Conservation (phyloP, 2,888 invertebrate genomes). For the Temnothorax rugatulus region DNA sequence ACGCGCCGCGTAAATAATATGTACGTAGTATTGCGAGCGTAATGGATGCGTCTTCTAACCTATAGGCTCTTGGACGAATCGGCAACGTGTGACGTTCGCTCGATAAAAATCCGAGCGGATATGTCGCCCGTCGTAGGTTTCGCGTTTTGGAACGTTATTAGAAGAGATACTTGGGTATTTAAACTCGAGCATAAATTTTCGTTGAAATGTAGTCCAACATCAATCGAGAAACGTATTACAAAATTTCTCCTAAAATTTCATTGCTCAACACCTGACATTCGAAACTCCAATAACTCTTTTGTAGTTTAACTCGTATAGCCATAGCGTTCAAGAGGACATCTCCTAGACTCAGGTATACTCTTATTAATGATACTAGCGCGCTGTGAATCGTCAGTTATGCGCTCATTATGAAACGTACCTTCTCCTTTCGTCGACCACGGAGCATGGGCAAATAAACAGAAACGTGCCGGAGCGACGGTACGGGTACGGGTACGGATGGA, state of each 20-base stretch:
- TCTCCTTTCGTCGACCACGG: conserved; percentile 18
- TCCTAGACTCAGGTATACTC: background rate
- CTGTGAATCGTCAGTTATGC: conserved; percentile 24
- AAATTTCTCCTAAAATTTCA: background rate
- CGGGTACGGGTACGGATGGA: background rate
- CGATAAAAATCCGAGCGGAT: too few species aligned
- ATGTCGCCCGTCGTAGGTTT: too few species aligned
- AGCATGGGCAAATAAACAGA: conserved; percentile 40
- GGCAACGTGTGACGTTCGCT: background rate
- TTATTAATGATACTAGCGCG: conserved; percentile 14
- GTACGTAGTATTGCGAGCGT: background rate
- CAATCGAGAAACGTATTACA: background rate
- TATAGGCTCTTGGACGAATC: background rate
- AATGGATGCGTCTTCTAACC: background rate
- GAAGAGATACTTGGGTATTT: too few species aligned
- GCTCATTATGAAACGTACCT: conserved; percentile 23
- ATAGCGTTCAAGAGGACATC: background rate
- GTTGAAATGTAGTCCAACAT: too few species aligned
- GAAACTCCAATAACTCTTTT: background rate
- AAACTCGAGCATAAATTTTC: too few species aligned
- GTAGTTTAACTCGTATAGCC: background rate
- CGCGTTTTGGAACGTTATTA: too few species aligned
- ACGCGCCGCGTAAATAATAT: conserved; percentile 22
- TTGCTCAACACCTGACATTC: background rate
- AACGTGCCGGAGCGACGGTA: conserved; percentile 1